These are phyloP conservation scores for Solea solea DNA, from an alignment of 2,113 vertebrate genomes.

Conservation along the genomic window DNA sequence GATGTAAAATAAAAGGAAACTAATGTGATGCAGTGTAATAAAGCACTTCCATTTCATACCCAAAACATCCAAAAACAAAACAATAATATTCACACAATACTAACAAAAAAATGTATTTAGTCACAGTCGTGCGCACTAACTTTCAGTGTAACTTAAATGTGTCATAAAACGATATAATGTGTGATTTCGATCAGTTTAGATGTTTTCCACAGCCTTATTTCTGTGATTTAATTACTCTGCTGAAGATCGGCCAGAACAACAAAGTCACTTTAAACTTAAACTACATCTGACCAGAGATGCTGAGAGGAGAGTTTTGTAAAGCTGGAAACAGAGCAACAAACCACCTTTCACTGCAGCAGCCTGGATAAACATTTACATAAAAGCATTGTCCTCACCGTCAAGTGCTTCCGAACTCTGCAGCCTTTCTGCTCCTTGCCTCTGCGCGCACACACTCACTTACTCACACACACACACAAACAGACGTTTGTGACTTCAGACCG, in stretches of 20 bases:
- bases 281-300: neutral
- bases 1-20: neutral
- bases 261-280: neutral
- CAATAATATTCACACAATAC: no score
- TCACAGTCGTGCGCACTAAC: no score
- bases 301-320: neutral
- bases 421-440: neutral
- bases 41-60: no score
- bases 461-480: no score
- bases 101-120: no score
- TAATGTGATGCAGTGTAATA: neutral
- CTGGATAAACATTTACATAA: conserved; percentile 25
- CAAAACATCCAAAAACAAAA: no score
- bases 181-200: neutral
- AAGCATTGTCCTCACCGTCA: conserved; percentile 66
- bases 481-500: conserved; percentile 40
- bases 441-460: no score
- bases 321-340: neutral
- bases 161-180: no score
- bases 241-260: conserved; percentile 18
- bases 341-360: neutral
- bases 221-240: neutral
- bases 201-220: neutral
- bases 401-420: conserved; percentile 18
- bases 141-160: no score